These are phyloP conservation scores for Rhagonycha fulva DNA, from an alignment of 2,888 invertebrate species.

Conservation along the genomic window DNA sequence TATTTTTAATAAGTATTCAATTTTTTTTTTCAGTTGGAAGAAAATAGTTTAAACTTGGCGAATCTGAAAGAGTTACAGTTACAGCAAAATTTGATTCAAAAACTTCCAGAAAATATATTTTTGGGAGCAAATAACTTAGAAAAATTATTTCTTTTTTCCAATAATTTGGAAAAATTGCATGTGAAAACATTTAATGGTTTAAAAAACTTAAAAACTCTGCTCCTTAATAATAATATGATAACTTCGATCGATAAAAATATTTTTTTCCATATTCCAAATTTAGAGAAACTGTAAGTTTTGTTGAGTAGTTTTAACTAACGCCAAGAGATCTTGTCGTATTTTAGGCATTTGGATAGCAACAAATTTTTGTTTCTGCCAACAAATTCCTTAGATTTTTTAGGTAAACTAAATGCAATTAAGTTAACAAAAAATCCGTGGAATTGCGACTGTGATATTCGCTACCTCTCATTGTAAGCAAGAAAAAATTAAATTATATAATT, in stretches of 20 bases:
- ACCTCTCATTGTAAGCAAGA: slow-evolving; percentile 68
- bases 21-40: slow-evolving; percentile 56
- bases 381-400: slow-evolving; percentile 67
- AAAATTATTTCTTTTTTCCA: slow-evolving; percentile 70
- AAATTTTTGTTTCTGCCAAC: slow-evolving; percentile 71
- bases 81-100: slow-evolving; percentile 67
- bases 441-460: slow-evolving; percentile 76
- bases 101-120: slow-evolving; percentile 64
- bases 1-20: neutral
- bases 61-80: slow-evolving; percentile 68
- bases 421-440: slow-evolving; percentile 81
- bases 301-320: neutral
- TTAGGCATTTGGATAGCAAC: slow-evolving; percentile 76
- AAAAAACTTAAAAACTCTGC: slow-evolving; percentile 66
- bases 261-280: slow-evolving; percentile 66
- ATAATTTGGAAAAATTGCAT: slow-evolving; percentile 67
- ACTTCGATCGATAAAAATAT: slow-evolving; percentile 65
- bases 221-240: slow-evolving; percentile 74
- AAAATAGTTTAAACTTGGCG: slow-evolving; percentile 61
- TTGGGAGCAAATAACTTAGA: slow-evolving; percentile 62
- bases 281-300: slow-evolving; percentile 70
- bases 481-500: neutral
- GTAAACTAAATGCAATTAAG: slow-evolving; percentile 68
- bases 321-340: slow-evolving; percentile 36
- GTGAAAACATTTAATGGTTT: slow-evolving; percentile 66